Evolutionary conservation across 2,113 vertebrate genomes (phyloP).

Genomic region (Paramormyrops kingsleyae): DNA sequence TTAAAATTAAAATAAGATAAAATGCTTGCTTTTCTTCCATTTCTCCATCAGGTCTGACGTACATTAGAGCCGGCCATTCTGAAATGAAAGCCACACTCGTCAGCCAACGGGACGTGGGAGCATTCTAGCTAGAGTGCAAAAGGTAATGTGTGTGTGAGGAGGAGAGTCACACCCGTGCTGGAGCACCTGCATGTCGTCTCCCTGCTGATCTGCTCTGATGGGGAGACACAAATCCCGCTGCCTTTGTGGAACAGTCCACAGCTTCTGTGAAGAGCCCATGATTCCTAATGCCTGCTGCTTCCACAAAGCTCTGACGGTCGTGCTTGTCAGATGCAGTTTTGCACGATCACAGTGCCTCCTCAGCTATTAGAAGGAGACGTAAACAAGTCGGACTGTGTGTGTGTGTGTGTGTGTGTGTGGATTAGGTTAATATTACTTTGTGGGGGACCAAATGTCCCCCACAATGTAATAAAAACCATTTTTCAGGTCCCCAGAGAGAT

Average conservation of each 20-base stretch:
- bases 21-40: background rate
- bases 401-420: background rate
- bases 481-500: too few relatives aligned
- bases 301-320: slow-evolving; percentile 6
- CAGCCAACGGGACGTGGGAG: background rate
- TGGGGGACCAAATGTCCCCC: background rate
- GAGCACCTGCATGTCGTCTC: background rate
- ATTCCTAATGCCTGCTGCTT: background rate
- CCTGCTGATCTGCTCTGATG: slow-evolving; percentile 17
- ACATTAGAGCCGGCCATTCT: background rate
- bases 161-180: background rate
- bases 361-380: background rate
- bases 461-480: too few relatives aligned
- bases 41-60: background rate
- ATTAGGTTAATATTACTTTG: background rate
- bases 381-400: slow-evolving; percentile 6
- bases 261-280: background rate
- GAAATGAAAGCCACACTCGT: background rate
- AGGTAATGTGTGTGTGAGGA: background rate
- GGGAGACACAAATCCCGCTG: slow-evolving; percentile 14
- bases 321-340: slow-evolving; percentile 17
- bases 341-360: slow-evolving; percentile 6
- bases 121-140: background rate
- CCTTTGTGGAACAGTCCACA: background rate
- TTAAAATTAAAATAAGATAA: background rate